These are phyloP conservation scores for Heliconius sara DNA, from an alignment of 2,888 invertebrate species.

Conservation along the genomic window DNA sequence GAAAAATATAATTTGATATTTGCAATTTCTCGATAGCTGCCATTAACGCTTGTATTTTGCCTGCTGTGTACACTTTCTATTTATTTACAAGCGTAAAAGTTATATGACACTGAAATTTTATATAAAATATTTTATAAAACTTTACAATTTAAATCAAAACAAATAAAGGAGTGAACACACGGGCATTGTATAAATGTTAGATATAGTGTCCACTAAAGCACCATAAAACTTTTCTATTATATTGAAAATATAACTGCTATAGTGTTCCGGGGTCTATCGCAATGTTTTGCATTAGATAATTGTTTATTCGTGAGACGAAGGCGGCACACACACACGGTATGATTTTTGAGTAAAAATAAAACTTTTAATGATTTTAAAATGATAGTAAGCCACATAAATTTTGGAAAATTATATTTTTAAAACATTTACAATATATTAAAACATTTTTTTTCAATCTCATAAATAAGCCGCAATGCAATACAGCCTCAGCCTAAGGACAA, in stretches of 20 bases:
- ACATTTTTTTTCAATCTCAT: neutral
- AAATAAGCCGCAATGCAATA: conserved; percentile 37
- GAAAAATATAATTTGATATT: conserved; percentile 3
- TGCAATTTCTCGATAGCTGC: conserved; percentile 17
- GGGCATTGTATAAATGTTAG: conserved; percentile 30
- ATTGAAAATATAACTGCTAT: neutral
- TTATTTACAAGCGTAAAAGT: conserved; percentile 3
- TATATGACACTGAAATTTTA: neutral
- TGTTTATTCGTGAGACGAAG: conserved; percentile 40
- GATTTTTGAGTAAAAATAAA: neutral
- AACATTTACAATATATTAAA: neutral
- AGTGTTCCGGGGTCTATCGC: conserved; percentile 25
- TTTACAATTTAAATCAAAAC: conserved; percentile 7
- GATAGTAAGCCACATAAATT: too few species aligned
- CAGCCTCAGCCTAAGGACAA: conserved; percentile 64
- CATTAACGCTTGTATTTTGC: conserved; percentile 27
- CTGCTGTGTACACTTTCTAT: conserved; percentile 22
- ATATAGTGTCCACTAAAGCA: conserved; percentile 29
- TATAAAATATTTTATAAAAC: conserved; percentile 13
- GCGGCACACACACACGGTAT: conserved; percentile 21
- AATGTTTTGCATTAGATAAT: conserved; percentile 33
- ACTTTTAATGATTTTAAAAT: too few species aligned
- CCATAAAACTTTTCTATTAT: neutral
- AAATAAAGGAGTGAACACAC: conserved; percentile 22
- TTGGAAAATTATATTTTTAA: neutral